Evolutionary conservation across 2,113 vertebrate species (phyloP).

Genomic region (Lagopus leucura): DNA sequence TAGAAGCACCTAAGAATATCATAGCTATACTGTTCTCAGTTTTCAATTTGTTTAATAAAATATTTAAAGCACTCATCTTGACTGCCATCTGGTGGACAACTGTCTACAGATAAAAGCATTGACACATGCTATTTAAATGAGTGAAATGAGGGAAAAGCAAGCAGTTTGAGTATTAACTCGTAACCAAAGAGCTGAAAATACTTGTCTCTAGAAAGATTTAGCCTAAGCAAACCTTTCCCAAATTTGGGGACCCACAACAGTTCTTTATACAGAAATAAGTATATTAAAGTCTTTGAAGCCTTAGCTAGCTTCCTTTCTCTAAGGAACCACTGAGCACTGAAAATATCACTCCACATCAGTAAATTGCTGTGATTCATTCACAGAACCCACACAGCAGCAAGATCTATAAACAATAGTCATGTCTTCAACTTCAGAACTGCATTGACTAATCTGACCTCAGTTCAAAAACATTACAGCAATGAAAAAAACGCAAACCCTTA

Average conservation of each 20-base stretch:
- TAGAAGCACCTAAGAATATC: not conserved
- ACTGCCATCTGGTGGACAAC: not conserved
- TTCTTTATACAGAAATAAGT: not conserved
- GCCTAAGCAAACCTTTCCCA: not conserved
- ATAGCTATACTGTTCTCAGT: fast-evolving
- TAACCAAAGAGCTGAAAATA: not conserved
- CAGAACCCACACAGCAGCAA: not conserved
- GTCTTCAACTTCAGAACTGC: not conserved
- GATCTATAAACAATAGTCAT: not conserved
- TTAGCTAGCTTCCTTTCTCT: not conserved
- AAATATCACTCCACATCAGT: not conserved
- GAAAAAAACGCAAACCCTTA: not conserved
- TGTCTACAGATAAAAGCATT: not conserved
- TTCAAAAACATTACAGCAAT: not conserved
- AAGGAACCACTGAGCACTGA: not conserved
- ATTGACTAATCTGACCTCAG: not conserved
- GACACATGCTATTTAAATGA: not conserved
- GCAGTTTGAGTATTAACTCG: not conserved
- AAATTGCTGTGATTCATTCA: not conserved
- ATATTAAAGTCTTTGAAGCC: not conserved
- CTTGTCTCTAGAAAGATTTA: not conserved
- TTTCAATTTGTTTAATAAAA: not conserved
- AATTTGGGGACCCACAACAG: not conserved
- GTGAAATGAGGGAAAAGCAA: not conserved
- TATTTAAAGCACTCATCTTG: not conserved